Percentiles rank a stretch among this genome's conserved stretches.
Evolutionary conservation across 2,888 invertebrate genomes (phyloP).

Genomic region (Euplexia lucipara): DNA sequence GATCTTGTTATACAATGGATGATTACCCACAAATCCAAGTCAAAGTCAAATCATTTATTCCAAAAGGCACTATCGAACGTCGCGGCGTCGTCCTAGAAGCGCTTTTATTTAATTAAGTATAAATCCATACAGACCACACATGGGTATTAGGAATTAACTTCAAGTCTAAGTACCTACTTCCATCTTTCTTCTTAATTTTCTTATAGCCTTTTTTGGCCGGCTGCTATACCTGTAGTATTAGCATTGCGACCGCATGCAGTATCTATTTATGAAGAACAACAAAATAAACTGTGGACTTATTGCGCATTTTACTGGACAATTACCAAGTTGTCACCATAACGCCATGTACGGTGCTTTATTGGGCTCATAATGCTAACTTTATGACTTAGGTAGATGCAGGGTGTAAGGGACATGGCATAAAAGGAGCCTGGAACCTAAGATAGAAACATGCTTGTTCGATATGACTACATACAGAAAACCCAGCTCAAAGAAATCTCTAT

Average conservation of each 20-base stretch:
- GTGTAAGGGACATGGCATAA: no score
- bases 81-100: no score
- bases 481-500: no score
- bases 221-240: constrained; percentile 25
- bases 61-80: no score
- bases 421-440: no score
- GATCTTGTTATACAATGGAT: no score
- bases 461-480: no score
- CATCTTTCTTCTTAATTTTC: constrained; percentile 39
- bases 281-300: constrained; percentile 46
- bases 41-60: no score
- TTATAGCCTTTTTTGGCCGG: constrained; percentile 31
- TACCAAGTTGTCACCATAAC: constrained; percentile 55
- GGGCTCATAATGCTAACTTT: constrained; percentile 4
- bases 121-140: constrained; percentile 22
- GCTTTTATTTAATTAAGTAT: constrained; percentile 7
- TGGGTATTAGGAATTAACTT: constrained; percentile 14
- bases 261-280: constrained; percentile 35
- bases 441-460: no score
- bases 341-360: constrained; percentile 46
- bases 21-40: no score
- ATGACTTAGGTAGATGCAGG: constrained; percentile 24
- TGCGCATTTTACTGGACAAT: constrained; percentile 40
- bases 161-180: constrained; percentile 26
- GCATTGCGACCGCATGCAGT: constrained; percentile 10